These are phyloP conservation scores for Sthenelais limicola DNA, from an alignment of 2,888 invertebrate genomes.

Conservation along the genomic window DNA sequence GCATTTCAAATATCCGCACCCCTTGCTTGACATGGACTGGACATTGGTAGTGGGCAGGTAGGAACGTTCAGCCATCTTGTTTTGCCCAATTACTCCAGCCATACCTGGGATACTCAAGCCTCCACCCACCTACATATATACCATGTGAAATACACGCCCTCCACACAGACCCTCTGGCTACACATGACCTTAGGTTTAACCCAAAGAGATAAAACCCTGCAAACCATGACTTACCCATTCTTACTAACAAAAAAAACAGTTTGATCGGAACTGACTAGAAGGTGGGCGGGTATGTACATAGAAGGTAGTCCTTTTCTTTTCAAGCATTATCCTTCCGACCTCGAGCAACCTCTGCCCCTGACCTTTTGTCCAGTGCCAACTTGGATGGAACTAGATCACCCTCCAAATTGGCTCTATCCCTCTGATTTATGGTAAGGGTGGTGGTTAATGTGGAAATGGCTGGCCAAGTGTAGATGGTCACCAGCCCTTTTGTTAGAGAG, in stretches of 20 bases:
- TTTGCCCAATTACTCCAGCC: not conserved
- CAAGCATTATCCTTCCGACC: not conserved
- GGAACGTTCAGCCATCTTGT: too few relatives aligned
- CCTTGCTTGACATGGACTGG: too few relatives aligned
- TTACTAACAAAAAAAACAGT: constrained; percentile 13
- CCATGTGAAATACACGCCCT: constrained; percentile 5
- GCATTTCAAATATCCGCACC: too few relatives aligned
- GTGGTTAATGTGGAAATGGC: not conserved
- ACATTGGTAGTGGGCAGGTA: too few relatives aligned
- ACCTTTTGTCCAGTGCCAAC: constrained; percentile 30
- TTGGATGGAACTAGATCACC: constrained; percentile 4
- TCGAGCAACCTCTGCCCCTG: constrained; percentile 5
- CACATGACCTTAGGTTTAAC: not conserved
- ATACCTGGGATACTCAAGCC: not conserved
- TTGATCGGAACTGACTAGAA: constrained; percentile 15
- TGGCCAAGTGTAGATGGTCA: not conserved
- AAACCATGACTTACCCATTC: not conserved
- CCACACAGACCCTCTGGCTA: not conserved
- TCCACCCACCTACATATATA: not conserved
- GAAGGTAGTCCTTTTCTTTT: too few relatives aligned
- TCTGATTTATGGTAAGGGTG: constrained; percentile 10
- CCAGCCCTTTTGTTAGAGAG: constrained; percentile 9
- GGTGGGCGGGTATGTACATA: too few relatives aligned
- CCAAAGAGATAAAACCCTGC: too few relatives aligned
- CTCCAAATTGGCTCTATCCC: not conserved